phyloP scores from a whole-genome alignment of 2,797 vertebrate species.

The Enoplosus armatus region DNA sequence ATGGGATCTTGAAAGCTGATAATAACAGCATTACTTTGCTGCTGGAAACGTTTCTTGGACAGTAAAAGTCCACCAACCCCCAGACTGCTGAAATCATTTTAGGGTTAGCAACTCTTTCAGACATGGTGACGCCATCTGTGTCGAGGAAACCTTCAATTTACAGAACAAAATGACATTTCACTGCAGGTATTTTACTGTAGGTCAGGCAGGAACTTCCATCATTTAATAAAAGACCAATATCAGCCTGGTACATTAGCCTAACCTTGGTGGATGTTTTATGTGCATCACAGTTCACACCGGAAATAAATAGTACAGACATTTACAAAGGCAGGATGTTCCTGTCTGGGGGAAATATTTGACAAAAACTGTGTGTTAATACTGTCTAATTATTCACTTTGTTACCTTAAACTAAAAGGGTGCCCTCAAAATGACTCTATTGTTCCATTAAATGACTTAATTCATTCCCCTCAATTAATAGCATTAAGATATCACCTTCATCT shows the following conservation, averaged over 20 bases:
- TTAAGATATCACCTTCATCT: background rate
- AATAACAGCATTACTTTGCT: background rate
- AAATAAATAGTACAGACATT: background rate
- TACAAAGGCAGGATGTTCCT: background rate
- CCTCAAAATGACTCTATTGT: background rate
- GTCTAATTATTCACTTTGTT: background rate
- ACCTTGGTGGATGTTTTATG: background rate
- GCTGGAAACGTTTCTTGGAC: background rate
- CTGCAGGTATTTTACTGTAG: background rate
- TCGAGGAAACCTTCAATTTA: conserved; percentile 10
- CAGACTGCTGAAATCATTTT: background rate
- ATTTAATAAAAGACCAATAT: background rate
- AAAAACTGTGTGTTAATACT: background rate
- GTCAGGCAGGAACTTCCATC: background rate
- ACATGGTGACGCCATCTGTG: background rate
- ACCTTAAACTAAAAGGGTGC: background rate
- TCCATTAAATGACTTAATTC: background rate
- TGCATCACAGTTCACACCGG: background rate
- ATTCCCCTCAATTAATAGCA: background rate
- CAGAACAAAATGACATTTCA: conserved; percentile 12
- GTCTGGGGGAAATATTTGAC: background rate
- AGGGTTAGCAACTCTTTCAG: background rate
- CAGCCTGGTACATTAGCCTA: background rate
- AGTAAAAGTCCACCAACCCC: background rate
- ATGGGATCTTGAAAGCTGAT: background rate